A percentile compares a stretch with the other conserved stretches of the same genome.
Evolutionary conservation across 2,797 vertebrate genomes (phyloP).

Genomic region (Dermochelys coriacea): DNA sequence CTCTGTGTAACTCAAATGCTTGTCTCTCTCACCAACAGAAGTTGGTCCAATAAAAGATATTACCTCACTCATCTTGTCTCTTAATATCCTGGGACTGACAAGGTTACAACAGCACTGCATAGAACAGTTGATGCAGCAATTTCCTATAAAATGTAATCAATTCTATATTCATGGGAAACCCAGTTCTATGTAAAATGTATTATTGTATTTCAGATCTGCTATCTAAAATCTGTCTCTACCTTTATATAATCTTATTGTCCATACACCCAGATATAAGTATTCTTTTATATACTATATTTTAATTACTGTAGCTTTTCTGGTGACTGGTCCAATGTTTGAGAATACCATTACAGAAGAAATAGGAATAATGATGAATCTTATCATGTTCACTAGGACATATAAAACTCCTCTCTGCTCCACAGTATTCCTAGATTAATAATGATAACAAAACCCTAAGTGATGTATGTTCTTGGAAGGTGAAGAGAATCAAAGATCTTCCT

Average conservation of each 20-base stretch:
- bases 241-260: too few relatives aligned
- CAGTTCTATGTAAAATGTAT: background rate
- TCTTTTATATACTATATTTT: too few relatives aligned
- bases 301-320: too few relatives aligned
- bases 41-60: too few relatives aligned
- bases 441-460: background rate
- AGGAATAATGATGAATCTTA: background rate
- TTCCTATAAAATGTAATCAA: background rate
- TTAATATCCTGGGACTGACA: too few relatives aligned
- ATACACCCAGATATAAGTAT: too few relatives aligned
- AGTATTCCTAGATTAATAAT: background rate
- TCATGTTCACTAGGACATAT: background rate
- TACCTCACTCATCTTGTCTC: too few relatives aligned
- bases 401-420: background rate
- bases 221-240: too few relatives aligned
- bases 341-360: background rate
- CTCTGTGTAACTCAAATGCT: too few relatives aligned
- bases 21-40: too few relatives aligned
- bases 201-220: background rate
- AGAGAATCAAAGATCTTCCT: background rate
- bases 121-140: background rate
- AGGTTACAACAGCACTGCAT: too few relatives aligned
- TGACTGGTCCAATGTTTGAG: background rate
- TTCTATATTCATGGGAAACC: background rate
- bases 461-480: background rate